Base-by-base conservation (phyloP, 1,140 invertebrate species). In the Drosophila willistoni region DNA sequence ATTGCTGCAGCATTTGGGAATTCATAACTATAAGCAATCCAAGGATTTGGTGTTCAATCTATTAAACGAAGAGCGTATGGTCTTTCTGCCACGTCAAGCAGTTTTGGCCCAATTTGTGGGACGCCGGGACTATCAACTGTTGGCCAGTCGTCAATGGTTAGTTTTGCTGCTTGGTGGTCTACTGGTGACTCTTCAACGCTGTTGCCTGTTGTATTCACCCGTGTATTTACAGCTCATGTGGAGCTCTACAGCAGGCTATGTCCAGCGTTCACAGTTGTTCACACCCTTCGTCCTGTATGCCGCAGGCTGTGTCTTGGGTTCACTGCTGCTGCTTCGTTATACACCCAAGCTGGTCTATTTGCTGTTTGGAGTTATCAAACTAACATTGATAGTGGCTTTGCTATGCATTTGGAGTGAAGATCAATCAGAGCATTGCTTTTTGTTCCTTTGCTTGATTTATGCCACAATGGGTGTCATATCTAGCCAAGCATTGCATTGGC, bases 361-460 rank as follows among this genome's bases (percentile, higher is more conserved):
- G 13, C 81, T 91, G n/a, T 85, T 91, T 60, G 90, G 90, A 0
- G 39, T 85, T n/a, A 91, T 91, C 6, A 79, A 91, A 34, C 33
- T 91, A 7, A 91, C 90, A 0, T 25, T 85, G 19, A 51, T 90
- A 6, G 76, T 80, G 44, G 90, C 90, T 0, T 62, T 91, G 36
- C 61, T 91, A 7, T 84, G 85, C 63, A 91, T 91, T 42, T 91
- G 90, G 29, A 64, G 69, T 5, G 90, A 91, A 17, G 71, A 85
- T 12, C 73, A 76, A 9, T 61, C 78, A 33, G 83, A 91, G 60
- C 64, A 91, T 22, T 80, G 83, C 22, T 91, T 89, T 22, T 71
- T 89, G 55, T 91, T 91, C 56, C 64, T 91, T 0, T 90, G 86
- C 51, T 77, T 91, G 55, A 87, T 91, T 25, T 91, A 90, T 33